Percentiles rank a stretch among this genome's conserved stretches.
Evolutionary conservation across 1,140 invertebrate species (phyloP).

Genomic region (Sminthurinus signatus): DNA sequence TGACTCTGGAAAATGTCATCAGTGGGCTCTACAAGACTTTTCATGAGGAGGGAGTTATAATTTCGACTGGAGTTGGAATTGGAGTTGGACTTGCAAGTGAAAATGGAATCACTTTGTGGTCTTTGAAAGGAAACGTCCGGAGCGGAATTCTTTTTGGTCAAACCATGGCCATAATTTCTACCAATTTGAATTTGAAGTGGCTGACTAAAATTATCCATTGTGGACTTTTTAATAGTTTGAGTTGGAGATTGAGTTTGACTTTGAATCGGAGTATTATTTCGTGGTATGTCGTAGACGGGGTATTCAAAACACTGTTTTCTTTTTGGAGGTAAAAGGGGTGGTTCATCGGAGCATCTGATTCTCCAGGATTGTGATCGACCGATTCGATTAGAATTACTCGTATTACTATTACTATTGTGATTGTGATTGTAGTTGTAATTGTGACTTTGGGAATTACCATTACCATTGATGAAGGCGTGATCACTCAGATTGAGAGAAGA

Average conservation of each 20-base stretch:
- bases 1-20: too few species aligned
- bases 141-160: conserved; percentile 37
- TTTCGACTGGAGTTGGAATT: conserved; percentile 18
- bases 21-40: conserved; percentile 2
- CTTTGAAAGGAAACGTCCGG: conserved; percentile 28
- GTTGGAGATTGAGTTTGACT: too few species aligned
- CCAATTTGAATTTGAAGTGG: not conserved
- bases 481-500: too few species aligned
- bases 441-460: too few species aligned
- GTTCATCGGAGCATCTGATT: conserved; percentile 12
- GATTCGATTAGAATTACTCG: conserved; percentile 5
- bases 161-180: too few species aligned
- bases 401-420: not conserved
- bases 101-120: not conserved
- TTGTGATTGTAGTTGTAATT: too few species aligned
- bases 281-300: conserved; percentile 28
- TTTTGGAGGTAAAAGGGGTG: conserved; percentile 35
- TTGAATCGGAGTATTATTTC: conserved; percentile 28
- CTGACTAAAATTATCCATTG: too few species aligned
- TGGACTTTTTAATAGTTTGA: too few species aligned
- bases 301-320: not conserved
- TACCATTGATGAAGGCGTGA: not conserved
- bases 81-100: not conserved
- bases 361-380: conserved; percentile 26
- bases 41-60: conserved; percentile 3